Evolutionary conservation across 2,113 vertebrate species (phyloP).

Genomic region (Phocoena sinus): DNA sequence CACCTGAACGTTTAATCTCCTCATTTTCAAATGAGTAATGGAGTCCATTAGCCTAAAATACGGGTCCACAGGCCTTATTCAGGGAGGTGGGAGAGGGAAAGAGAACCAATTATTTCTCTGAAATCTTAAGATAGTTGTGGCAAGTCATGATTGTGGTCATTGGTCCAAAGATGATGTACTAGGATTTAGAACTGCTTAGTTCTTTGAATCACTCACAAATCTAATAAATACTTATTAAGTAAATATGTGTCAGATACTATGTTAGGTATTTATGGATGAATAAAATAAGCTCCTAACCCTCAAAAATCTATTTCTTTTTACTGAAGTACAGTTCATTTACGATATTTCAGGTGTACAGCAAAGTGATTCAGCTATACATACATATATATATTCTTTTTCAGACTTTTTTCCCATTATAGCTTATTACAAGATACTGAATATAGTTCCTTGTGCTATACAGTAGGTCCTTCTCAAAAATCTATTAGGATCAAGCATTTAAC

Average conservation of each 20-base stretch:
- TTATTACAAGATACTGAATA: background rate
- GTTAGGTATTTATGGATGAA: background rate
- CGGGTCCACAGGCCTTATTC: background rate
- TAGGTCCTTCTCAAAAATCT: background rate
- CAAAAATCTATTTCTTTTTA: background rate
- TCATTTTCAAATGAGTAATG: background rate
- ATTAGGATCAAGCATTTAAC: background rate
- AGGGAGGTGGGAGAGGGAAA: background rate
- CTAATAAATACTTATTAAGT: background rate
- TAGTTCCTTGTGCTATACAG: background rate
- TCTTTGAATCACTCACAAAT: conserved; percentile 3
- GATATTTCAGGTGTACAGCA: background rate
- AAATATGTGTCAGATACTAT: background rate
- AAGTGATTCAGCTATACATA: background rate
- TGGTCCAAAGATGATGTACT: background rate
- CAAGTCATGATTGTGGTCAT: background rate
- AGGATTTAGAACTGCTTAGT: background rate
- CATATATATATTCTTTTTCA: background rate
- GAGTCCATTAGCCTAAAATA: background rate
- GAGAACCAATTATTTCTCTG: background rate
- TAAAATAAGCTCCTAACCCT: background rate
- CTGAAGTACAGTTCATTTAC: background rate
- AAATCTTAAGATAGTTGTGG: background rate
- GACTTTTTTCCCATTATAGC: background rate
- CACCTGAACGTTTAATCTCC: background rate